These are phyloP conservation scores for Microcebus tavaratra DNA, from an alignment of 2,113 vertebrate species.

Conservation along the genomic window DNA sequence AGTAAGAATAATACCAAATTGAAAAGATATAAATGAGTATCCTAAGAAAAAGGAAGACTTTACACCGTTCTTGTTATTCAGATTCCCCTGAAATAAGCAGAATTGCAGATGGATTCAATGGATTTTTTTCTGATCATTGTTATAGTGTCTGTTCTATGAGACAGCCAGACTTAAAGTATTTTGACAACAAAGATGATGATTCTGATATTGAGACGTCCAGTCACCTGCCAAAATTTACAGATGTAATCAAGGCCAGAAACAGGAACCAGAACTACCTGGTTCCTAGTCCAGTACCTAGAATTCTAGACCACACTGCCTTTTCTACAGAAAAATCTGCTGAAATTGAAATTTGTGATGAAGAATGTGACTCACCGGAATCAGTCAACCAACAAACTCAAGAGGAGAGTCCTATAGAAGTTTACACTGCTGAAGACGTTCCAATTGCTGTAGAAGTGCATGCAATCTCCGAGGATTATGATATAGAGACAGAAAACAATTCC, in stretches of 20 bases:
- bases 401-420: conserved; percentile 86
- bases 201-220: conserved; percentile 74
- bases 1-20: conserved; percentile 30
- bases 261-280: conserved; percentile 74
- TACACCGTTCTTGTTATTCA: conserved; percentile 88
- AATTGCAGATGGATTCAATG: conserved; percentile 87
- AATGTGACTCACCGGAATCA: conserved; percentile 86
- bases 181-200: conserved; percentile 84
- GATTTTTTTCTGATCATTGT: conserved; percentile 90
- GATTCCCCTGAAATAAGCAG: conserved; percentile 86
- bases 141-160: conserved; percentile 89
- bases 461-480: conserved; percentile 85
- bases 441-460: conserved; percentile 88
- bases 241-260: conserved; percentile 74
- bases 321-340: conserved; percentile 84
- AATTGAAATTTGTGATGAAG: conserved; percentile 85
- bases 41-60: conserved; percentile 90
- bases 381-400: conserved; percentile 84
- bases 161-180: conserved; percentile 84
- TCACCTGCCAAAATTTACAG: conserved; percentile 78
- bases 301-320: conserved; percentile 75
- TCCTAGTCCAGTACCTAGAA: conserved; percentile 77
- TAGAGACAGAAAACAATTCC: conserved; percentile 86
- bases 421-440: conserved; percentile 84
- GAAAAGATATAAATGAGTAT: conserved; percentile 88